Base-by-base conservation (phyloP, 2,797 vertebrate genomes). In the Spea hammondii region DNA sequence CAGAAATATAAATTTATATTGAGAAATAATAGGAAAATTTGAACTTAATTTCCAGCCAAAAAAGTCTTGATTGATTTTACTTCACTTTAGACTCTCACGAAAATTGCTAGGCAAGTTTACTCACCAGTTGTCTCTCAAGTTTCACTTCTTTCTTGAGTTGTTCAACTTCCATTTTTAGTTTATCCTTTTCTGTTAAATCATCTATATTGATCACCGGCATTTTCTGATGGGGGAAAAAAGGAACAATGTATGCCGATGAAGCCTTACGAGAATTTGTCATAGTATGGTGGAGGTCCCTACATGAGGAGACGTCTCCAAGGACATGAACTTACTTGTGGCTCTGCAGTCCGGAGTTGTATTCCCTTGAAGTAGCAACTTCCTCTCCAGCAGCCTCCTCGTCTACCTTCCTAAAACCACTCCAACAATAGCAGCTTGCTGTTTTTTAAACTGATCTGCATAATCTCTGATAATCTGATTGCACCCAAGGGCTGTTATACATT, bases 161-260 rank as follows among this genome's bases (percentile, higher is more conserved):
- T 13, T 91, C 93, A 76, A 98, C 93, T 91, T 95, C 94, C 96
- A 98, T 98, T 84, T 93, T 88, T 85, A 95, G 85, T 82, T 94
- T 98, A 87, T 99, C 97, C 86, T 95, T 94, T 84, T 99, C 96
- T 0, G 96, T 96, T 86, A 98, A 86, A 4, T 97, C 92, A 0
- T 98, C 97, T 14, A 98, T 90, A 69, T 97, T 93, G 87, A 98
- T 96, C 83, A 95, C 90, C 0, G 96, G 96, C 96, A 98, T 97
- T 69, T 76, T 93, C 90, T 91, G 81, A 75, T 79, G 76, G 81
- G 81, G 81, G 53, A 78, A 78, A 82, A 79, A 82, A 74, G 81
- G 81, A 11, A 79, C 81, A 79, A 79, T 79, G 60, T 78, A 76
- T 55, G 77, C 59, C 65, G 75, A 65, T 78, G 80, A 82, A 65